Evolutionary conservation across 2,797 vertebrate genomes (phyloP).

Genomic region (Labeo calbasu): DNA sequence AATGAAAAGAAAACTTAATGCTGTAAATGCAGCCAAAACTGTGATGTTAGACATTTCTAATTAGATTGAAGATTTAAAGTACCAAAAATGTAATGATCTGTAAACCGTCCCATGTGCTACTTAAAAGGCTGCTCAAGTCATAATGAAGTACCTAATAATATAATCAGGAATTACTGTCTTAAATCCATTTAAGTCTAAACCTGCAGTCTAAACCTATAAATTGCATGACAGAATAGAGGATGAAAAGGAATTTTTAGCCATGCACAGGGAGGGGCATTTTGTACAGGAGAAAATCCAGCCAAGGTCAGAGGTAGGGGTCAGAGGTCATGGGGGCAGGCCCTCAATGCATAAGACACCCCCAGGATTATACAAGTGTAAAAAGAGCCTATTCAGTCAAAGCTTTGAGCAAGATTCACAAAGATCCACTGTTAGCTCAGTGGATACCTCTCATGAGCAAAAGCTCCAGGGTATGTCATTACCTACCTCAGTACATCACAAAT

Average conservation of each 20-base stretch:
- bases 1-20: slow-evolving; percentile 42
- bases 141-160: slow-evolving; percentile 2
- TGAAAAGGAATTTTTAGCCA: slow-evolving; percentile 43
- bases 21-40: slow-evolving; percentile 9
- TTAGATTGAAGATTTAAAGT: background rate
- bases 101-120: background rate
- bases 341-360: slow-evolving; percentile 70
- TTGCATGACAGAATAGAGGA: slow-evolving; percentile 15
- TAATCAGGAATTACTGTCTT: background rate
- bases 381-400: slow-evolving; percentile 78
- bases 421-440: slow-evolving; percentile 74
- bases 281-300: slow-evolving; percentile 74
- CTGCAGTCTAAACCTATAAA: slow-evolving; percentile 5
- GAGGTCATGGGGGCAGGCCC: slow-evolving; percentile 75
- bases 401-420: slow-evolving; percentile 79
- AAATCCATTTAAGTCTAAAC: background rate
- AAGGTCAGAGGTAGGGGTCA: slow-evolving; percentile 80
- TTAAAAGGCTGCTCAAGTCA: background rate
- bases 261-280: slow-evolving; percentile 69
- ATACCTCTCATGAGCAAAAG: slow-evolving; percentile 56
- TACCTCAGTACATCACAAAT: background rate
- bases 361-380: slow-evolving; percentile 85
- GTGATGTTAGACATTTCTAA: background rate
- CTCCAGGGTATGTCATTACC: slow-evolving; percentile 15
- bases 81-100: background rate